Evolutionary conservation across 2,888 invertebrate species (phyloP).

Genomic region (Cyclophora albipunctata): DNA sequence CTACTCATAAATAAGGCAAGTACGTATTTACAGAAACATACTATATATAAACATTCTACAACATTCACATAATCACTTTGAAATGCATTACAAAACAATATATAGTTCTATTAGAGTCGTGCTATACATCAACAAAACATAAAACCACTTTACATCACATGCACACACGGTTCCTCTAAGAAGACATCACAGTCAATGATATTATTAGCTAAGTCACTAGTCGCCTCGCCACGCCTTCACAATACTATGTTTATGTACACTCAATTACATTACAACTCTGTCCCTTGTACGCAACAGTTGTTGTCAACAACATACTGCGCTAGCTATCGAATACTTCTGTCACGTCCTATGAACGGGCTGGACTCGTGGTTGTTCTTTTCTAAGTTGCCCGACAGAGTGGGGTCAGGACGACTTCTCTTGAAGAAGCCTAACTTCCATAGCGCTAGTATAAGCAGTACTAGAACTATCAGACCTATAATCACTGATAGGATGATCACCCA

Average conservation of each 20-base stretch:
- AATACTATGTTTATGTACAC: constrained; percentile 22
- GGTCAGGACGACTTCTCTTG: constrained; percentile 88
- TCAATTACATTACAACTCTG: constrained; percentile 15
- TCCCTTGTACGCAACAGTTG: constrained; percentile 21
- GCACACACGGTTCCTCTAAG: constrained; percentile 62
- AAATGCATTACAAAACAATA: constrained; percentile 59
- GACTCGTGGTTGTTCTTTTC: constrained; percentile 83
- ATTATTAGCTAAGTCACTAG: constrained; percentile 38
- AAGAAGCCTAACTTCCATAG: constrained; percentile 95
- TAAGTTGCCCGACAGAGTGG: constrained; percentile 85
- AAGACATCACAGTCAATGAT: constrained; percentile 73
- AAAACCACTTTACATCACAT: constrained; percentile 57
- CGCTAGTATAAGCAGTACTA: constrained; percentile 85
- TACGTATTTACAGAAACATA: constrained; percentile 61
- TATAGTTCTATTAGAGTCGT: constrained; percentile 38
- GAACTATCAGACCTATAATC: constrained; percentile 86
- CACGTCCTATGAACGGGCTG: constrained; percentile 76
- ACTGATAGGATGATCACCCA: constrained; percentile 93
- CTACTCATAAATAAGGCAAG: constrained; percentile 62
- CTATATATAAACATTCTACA: constrained; percentile 52
- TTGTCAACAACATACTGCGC: constrained; percentile 12
- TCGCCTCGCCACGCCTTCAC: constrained; percentile 11
- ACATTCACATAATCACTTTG: constrained; percentile 42
- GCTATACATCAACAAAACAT: constrained; percentile 57
- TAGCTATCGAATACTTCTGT: constrained; percentile 67